Conservation (phyloP, 2,113 vertebrate species). For the Malaclemys terrapin region DNA sequence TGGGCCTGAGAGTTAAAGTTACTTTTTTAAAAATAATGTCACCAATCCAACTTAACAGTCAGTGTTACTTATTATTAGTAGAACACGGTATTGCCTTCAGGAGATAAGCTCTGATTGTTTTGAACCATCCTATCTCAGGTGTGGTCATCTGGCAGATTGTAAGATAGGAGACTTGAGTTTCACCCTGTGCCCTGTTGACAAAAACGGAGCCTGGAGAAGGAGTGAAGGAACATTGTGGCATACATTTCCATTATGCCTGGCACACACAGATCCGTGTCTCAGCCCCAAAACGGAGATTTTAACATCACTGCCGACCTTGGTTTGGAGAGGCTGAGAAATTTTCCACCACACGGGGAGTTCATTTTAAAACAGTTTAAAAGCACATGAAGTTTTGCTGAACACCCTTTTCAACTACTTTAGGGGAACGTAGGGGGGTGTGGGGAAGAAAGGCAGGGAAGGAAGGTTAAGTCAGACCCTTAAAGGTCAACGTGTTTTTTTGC, state of each 20-base stretch:
- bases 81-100: not conserved
- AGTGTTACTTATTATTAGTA: not conserved
- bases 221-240: not conserved
- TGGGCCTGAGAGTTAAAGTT: too few relatives aligned
- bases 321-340: not conserved
- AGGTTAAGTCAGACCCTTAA: not conserved
- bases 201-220: not conserved
- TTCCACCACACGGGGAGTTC: not conserved
- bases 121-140: not conserved
- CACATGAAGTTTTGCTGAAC: not conserved
- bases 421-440: fast-evolving
- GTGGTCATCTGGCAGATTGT: not conserved
- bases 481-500: not conserved
- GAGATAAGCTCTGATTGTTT: not conserved
- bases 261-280: not conserved
- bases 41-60: not conserved
- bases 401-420: fast-evolving
- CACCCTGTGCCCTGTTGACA: not conserved
- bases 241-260: not conserved
- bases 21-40: not conserved
- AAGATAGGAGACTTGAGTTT: not conserved
- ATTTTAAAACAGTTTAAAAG: fast-evolving
- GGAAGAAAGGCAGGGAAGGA: not conserved
- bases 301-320: not conserved
- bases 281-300: not conserved